Conservation (phyloP, 2,888 invertebrate genomes). For the Busseola fusca region DNA sequence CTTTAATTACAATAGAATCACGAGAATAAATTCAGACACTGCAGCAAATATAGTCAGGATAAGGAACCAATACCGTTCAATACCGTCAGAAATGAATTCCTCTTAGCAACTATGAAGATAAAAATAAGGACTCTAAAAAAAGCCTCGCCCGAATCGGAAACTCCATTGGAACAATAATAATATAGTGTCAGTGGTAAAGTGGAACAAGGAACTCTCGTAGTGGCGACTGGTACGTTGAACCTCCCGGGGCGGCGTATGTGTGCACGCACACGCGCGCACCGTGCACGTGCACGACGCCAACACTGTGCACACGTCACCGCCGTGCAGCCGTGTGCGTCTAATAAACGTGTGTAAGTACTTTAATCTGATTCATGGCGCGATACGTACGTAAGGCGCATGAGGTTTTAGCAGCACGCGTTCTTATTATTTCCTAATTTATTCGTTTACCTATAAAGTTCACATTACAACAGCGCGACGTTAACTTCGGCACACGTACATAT, state of each 20-base stretch:
- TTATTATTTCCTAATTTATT: conserved; percentile 51
- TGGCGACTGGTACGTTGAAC: conserved; percentile 88
- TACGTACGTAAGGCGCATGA: conserved; percentile 69
- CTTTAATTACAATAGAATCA: not conserved
- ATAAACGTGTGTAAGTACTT: conserved; percentile 70
- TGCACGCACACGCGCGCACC: conserved; percentile 65
- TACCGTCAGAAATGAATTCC: conserved; percentile 2
- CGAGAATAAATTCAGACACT: not conserved
- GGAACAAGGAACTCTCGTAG: conserved; percentile 89
- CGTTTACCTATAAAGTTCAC: conserved; percentile 44
- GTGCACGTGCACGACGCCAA: conserved; percentile 57
- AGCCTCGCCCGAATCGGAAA: conserved; percentile 76
- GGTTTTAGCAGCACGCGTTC: conserved; percentile 63
- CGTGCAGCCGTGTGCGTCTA: conserved; percentile 66
- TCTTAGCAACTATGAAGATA: conserved; percentile 29
- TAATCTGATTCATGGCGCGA: conserved; percentile 83
- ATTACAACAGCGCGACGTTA: conserved; percentile 26
- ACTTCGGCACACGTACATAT: conserved; percentile 20
- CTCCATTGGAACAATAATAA: conserved; percentile 86
- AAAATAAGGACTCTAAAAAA: conserved; percentile 73
- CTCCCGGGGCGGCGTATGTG: conserved; percentile 73
- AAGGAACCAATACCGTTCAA: conserved; percentile 10
- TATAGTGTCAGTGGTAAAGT: conserved; percentile 88
- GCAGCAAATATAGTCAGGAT: not conserved
- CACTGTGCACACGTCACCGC: conserved; percentile 57